Evolutionary conservation across 2,888 invertebrate genomes (phyloP).

Genomic region (Pseudococcus jackbeardsleyi): DNA sequence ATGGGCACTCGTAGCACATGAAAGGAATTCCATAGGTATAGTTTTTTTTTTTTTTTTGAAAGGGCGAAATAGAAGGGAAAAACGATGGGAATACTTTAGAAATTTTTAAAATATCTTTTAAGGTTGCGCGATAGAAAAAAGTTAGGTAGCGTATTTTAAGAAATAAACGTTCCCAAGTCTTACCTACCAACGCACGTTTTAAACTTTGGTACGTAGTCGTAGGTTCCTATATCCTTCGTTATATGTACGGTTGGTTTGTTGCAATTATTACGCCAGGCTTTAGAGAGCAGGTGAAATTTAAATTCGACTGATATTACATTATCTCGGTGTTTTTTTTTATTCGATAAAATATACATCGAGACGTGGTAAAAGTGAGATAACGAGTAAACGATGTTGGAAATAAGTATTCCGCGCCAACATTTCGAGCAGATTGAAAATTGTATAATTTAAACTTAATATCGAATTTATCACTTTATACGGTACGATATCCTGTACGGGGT

Average conservation of each 20-base stretch:
- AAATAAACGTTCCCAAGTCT: neutral
- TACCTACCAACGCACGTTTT: neutral
- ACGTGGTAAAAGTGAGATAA: too few species aligned
- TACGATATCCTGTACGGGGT: too few species aligned
- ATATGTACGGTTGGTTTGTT: neutral
- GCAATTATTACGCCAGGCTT: neutral
- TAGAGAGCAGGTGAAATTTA: neutral
- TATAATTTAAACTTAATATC: too few species aligned
- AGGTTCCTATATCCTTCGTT: neutral
- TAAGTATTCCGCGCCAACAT: too few species aligned
- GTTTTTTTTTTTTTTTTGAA: neutral
- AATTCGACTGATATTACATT: neutral
- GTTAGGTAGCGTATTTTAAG: neutral
- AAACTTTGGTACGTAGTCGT: neutral
- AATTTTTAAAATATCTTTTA: slow-evolving; percentile 23
- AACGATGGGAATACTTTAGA: slow-evolving; percentile 2
- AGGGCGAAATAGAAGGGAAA: neutral
- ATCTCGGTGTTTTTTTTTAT: neutral
- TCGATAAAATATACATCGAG: too few species aligned
- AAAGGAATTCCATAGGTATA: neutral
- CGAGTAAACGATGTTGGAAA: too few species aligned
- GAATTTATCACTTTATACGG: too few species aligned
- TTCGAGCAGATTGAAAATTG: too few species aligned
- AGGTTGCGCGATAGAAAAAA: neutral
- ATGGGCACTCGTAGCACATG: neutral